Evolutionary conservation across 1,140 invertebrate species (phyloP).

Genomic region (Drosophila bipectinata): DNA sequence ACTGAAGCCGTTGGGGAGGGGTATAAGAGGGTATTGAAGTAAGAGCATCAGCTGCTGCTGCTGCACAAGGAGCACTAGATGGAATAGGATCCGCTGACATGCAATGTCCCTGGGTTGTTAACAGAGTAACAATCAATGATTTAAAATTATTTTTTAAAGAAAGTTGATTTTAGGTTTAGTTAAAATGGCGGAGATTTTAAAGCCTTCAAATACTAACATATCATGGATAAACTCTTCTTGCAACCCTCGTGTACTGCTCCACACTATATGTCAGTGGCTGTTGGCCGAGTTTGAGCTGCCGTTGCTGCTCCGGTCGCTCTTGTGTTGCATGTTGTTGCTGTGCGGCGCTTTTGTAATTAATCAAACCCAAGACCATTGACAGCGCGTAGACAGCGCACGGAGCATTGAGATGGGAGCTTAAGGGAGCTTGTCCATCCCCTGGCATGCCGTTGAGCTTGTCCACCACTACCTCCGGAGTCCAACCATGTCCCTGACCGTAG

Average conservation of each 20-base stretch:
- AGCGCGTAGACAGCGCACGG: constrained; percentile 70
- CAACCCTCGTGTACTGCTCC: constrained; percentile 40
- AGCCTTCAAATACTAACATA: too few relatives aligned
- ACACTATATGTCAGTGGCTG: constrained; percentile 18
- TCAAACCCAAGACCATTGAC: constrained; percentile 77
- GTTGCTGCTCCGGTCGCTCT: constrained; percentile 14
- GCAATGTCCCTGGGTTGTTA: constrained; percentile 55
- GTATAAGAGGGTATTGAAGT: not conserved
- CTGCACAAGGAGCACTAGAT: constrained; percentile 30
- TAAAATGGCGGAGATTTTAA: too few relatives aligned
- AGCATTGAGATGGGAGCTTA: constrained; percentile 43
- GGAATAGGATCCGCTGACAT: constrained; percentile 58
- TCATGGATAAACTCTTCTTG: constrained; percentile 1
- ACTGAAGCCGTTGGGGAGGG: constrained; percentile 7
- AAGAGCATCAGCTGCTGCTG: constrained; percentile 10
- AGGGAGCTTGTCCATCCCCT: constrained; percentile 13
- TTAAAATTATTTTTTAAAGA: too few relatives aligned
- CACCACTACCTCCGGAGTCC: constrained; percentile 18
- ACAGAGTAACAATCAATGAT: not conserved
- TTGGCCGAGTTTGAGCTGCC: constrained; percentile 35
- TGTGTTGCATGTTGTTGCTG: constrained; percentile 40
- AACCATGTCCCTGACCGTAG: constrained; percentile 38
- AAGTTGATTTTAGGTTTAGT: too few relatives aligned
- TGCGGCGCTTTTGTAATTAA: constrained; percentile 75
- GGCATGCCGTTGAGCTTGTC: not conserved